Evolutionary conservation across 2,888 invertebrate genomes (phyloP).

Genomic region (Tipula vernalis): DNA sequence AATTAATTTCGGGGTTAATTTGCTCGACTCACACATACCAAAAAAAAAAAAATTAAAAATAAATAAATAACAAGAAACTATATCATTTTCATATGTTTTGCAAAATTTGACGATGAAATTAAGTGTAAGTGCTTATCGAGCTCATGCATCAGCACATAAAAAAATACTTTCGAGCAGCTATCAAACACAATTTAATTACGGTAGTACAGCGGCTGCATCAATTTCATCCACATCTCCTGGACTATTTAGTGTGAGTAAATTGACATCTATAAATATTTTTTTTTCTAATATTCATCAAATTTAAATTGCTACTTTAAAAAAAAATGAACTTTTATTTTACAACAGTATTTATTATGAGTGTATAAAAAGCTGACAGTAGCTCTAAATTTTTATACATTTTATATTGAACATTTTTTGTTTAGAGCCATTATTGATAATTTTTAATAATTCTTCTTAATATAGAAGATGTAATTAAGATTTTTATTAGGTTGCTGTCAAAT

Average conservation of each 20-base stretch:
- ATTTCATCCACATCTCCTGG: conserved; percentile 22
- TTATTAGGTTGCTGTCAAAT: too few species aligned
- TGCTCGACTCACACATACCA: too few species aligned
- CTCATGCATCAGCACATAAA: conserved; percentile 79
- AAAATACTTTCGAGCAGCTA: conserved; percentile 71
- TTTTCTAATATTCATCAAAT: conserved; percentile 9
- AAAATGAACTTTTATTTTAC: neutral
- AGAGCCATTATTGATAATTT: too few species aligned
- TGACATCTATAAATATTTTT: neutral
- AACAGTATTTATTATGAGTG: neutral
- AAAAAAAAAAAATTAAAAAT: too few species aligned
- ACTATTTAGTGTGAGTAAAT: conserved; percentile 42
- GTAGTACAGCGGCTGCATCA: conserved; percentile 53
- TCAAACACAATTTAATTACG: conserved; percentile 64
- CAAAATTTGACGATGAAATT: conserved; percentile 51
- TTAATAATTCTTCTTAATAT: too few species aligned
- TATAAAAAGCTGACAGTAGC: neutral
- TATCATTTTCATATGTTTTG: conserved; percentile 9
- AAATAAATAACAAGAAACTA: neutral
- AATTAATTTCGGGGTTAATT: neutral
- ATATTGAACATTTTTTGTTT: neutral
- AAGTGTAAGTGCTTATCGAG: conserved; percentile 77
- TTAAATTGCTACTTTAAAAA: neutral
- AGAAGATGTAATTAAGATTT: too few species aligned
- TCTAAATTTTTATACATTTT: neutral